Percentiles rank a stretch among this genome's conserved stretches.
These are phyloP conservation scores for Eulemur rufifrons DNA, from an alignment of 2,113 vertebrate species.

Conservation along the genomic window DNA sequence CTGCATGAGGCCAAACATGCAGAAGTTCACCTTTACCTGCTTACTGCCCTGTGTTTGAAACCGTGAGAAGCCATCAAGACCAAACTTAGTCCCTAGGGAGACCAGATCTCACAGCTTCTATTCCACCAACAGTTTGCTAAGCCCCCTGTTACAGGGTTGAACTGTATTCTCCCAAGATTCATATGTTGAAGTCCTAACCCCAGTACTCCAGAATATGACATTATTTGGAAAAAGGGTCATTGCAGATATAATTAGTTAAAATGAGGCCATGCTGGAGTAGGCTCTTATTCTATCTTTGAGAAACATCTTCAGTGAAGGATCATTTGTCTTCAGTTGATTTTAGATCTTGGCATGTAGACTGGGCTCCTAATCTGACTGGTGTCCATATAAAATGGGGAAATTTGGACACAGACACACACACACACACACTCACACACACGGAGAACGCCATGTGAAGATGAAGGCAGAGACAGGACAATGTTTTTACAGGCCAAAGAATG, in stretches of 20 bases:
- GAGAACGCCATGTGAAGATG: background rate
- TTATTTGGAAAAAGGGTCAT: background rate
- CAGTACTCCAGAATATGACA: background rate
- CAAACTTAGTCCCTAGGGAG: background rate
- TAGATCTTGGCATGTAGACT: background rate
- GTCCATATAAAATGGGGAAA: background rate
- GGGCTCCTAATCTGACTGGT: background rate
- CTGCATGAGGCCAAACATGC: background rate
- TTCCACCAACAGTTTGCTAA: background rate
- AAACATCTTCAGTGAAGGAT: background rate
- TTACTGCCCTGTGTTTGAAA: background rate
- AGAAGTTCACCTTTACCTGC: background rate
- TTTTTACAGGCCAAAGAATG: background rate
- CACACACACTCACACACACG: background rate
- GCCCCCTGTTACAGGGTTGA: background rate
- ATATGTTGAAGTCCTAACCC: background rate
- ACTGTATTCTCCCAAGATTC: background rate
- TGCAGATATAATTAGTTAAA: background rate
- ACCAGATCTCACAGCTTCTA: background rate
- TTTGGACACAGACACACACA: background rate
- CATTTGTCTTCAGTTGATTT: constrained; percentile 46
- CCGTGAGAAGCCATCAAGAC: background rate
- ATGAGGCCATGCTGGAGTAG: background rate
- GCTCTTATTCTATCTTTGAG: background rate
- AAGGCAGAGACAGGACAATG: background rate